phyloP scores from a whole-genome alignment of 2,888 invertebrate genomes.

The Gymnoscelis rufifasciata region DNA sequence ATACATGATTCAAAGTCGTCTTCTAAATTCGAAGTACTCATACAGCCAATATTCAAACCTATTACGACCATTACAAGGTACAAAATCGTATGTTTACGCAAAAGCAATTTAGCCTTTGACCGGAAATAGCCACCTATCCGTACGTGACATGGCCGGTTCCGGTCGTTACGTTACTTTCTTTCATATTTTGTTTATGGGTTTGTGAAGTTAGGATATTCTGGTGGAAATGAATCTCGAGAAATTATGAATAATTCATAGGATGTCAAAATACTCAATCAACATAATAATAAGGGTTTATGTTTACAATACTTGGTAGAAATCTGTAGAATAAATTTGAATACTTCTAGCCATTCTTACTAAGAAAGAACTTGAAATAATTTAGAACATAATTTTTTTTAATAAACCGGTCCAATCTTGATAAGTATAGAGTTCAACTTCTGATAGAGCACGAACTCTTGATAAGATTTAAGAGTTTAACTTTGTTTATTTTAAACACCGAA shows the following conservation, averaged over 20 bases:
- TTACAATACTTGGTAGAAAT: background rate
- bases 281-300: background rate
- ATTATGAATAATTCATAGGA: background rate
- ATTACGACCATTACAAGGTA: background rate
- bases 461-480: background rate
- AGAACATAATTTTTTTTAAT: too few relatives aligned
- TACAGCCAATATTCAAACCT: too few relatives aligned
- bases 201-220: conserved; percentile 6
- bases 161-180: conserved; percentile 14
- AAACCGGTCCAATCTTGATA: background rate
- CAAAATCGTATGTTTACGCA: conserved; percentile 4
- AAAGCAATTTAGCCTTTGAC: conserved; percentile 18
- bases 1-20: background rate
- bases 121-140: conserved; percentile 21
- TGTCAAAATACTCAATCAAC: background rate
- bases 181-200: conserved; percentile 1
- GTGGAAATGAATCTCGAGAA: background rate
- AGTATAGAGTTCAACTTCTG: background rate
- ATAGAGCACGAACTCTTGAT: conserved; percentile 4
- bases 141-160: conserved; percentile 16
- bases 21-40: background rate
- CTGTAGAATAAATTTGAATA: background rate
- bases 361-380: too few relatives aligned
- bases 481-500: background rate
- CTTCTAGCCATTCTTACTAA: too few relatives aligned